Percentiles rank a stretch among this genome's conserved stretches.
Evolutionary conservation across 2,113 vertebrate species (phyloP).

Genomic region (Nycticebus coucang): DNA sequence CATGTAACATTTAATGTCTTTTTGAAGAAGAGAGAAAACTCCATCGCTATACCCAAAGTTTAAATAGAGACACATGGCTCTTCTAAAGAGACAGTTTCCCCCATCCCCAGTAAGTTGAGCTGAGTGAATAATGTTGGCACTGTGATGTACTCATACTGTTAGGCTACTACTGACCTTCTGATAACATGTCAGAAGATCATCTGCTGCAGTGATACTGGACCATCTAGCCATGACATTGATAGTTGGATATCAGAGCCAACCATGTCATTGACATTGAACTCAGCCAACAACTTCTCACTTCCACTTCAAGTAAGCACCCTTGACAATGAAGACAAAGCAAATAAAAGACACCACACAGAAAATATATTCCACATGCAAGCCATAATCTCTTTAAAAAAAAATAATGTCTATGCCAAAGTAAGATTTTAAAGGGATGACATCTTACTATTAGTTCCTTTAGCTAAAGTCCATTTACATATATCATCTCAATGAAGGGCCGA

Average conservation of each 20-base stretch:
- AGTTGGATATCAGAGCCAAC: neutral
- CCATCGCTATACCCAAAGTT: neutral
- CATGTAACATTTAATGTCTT: neutral
- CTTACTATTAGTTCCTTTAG: neutral
- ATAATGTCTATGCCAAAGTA: neutral
- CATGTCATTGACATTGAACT: neutral
- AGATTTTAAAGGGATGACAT: neutral
- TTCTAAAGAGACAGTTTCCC: neutral
- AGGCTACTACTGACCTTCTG: neutral
- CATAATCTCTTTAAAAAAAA: neutral
- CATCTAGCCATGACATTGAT: neutral
- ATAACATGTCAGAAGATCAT: neutral
- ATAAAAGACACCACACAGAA: neutral
- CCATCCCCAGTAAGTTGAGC: neutral
- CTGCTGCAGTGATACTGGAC: neutral
- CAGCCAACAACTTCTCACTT: neutral
- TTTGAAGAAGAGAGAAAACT: neutral
- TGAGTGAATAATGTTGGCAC: neutral
- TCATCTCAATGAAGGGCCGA: neutral
- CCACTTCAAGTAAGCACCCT: neutral
- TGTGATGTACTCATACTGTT: neutral
- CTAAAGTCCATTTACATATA: neutral
- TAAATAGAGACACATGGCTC: neutral
- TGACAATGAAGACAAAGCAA: neutral
- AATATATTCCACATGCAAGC: neutral